Percentiles rank a stretch among this genome's conserved stretches.
phyloP scores from a whole-genome alignment of 2,797 vertebrate species.

The Syndactyla subalaris region DNA sequence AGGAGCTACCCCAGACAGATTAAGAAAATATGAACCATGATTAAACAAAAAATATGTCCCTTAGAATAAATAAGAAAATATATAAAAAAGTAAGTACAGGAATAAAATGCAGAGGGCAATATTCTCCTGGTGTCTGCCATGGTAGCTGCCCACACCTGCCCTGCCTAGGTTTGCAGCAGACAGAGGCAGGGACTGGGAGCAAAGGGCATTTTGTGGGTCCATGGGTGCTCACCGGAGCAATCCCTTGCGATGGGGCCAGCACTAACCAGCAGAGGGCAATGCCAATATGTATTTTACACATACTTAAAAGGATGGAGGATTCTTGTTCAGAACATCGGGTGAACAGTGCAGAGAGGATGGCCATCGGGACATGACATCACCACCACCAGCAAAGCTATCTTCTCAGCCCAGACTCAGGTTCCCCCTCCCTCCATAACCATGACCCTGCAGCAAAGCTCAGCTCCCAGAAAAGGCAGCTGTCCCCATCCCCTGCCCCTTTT shows the following conservation, averaged over 20 bases:
- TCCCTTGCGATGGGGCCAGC: not conserved
- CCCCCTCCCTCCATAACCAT: rapidly evolving
- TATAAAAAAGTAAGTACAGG: not conserved
- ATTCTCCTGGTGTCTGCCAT: not conserved
- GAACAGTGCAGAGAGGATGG: not conserved
- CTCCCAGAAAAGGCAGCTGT: not conserved
- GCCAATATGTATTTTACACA: not conserved
- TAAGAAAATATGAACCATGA: not conserved
- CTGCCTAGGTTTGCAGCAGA: not conserved
- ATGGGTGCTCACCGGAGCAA: rapidly evolving
- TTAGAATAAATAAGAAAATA: not conserved
- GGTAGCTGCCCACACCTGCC: rapidly evolving
- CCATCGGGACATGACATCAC: not conserved
- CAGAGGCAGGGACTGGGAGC: not conserved
- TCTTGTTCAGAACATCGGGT: rapidly evolving
- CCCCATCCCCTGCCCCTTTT: not conserved
- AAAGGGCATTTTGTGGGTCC: rapidly evolving
- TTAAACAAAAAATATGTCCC: not conserved
- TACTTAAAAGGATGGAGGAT: not conserved
- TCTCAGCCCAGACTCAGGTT: not conserved
- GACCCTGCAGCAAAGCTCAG: rapidly evolving
- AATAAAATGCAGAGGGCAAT: not conserved
- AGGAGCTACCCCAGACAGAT: not conserved
- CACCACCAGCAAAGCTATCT: not conserved
- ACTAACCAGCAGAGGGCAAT: slow-evolving; percentile 9